Evolutionary conservation across 2,113 vertebrate species (phyloP).

Genomic region (Peromyscus leucopus): DNA sequence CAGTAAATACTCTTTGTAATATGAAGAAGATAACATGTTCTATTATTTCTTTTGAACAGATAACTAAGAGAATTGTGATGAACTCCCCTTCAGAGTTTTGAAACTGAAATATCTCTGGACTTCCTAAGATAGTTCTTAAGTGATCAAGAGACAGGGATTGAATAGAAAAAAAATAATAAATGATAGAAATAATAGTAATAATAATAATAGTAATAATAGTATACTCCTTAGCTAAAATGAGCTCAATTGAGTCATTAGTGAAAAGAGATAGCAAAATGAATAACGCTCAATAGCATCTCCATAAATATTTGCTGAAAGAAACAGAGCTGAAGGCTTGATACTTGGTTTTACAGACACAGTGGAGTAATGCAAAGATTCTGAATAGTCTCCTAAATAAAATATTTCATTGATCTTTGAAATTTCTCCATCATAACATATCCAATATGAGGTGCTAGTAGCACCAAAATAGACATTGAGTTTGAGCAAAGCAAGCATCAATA

Average conservation of each 20-base stretch:
- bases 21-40: background rate
- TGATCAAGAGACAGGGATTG: background rate
- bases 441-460: constrained; percentile 44
- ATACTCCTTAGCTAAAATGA: background rate
- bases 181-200: background rate
- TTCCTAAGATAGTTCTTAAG: background rate
- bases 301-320: constrained; percentile 17
- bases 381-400: background rate
- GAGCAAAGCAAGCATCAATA: constrained; percentile 30
- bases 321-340: background rate
- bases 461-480: constrained; percentile 19
- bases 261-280: background rate
- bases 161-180: background rate
- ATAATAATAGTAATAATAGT: background rate
- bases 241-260: background rate
- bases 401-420: background rate
- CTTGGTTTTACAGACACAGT: background rate
- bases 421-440: background rate
- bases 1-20: background rate
- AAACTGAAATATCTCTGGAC: background rate
- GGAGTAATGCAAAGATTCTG: background rate
- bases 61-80: background rate
- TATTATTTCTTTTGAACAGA: background rate
- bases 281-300: background rate
- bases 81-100: background rate